Conservation (phyloP, 2,888 invertebrate species). For the Hipparchia sbordonii region DNA sequence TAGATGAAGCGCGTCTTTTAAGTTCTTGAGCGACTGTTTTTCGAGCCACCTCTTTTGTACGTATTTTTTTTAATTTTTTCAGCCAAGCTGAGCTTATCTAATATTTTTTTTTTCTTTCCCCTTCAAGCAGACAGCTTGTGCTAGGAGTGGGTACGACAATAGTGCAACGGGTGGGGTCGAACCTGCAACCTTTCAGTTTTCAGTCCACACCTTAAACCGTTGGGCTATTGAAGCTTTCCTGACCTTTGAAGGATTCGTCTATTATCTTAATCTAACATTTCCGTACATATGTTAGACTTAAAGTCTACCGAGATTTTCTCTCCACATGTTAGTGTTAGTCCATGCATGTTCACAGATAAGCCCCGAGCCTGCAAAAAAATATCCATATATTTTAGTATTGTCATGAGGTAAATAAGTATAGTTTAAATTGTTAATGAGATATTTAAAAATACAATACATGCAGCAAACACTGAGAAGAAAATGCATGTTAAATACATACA, state of each 20-base stretch:
- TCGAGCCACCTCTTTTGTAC: too few relatives aligned
- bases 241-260: neutral
- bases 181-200: too few relatives aligned
- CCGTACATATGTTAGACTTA: neutral
- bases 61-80: too few relatives aligned
- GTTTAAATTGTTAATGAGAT: neutral
- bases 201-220: too few relatives aligned
- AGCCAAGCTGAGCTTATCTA: too few relatives aligned
- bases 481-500: constrained; percentile 1
- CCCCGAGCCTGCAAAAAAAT: constrained; percentile 78
- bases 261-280: neutral
- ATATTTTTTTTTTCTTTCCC: too few relatives aligned
- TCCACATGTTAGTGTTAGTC: constrained; percentile 55
- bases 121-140: too few relatives aligned
- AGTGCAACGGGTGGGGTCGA: too few relatives aligned
- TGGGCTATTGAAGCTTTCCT: too few relatives aligned
- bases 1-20: too few relatives aligned
- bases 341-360: constrained; percentile 79
- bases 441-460: neutral
- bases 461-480: neutral
- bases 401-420: neutral
- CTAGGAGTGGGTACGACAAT: too few relatives aligned
- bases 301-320: constrained; percentile 15
- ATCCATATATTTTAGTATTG: constrained; percentile 36
- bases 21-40: too few relatives aligned